Base-by-base conservation (phyloP, 1,140 invertebrate genomes). In the Hydropsyche tenuis region DNA sequence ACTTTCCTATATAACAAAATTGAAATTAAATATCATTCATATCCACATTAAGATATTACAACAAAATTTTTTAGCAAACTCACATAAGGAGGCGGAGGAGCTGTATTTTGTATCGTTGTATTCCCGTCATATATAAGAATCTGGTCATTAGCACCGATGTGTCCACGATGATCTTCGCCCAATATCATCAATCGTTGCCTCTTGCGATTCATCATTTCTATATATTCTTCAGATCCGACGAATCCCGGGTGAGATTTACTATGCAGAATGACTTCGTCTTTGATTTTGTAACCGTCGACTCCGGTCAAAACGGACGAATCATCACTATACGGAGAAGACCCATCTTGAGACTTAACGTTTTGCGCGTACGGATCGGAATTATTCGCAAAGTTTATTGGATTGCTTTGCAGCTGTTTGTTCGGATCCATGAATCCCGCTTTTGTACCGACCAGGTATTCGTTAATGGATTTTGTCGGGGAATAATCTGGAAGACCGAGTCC, bases 351-450 rank as follows among this genome's bases (percentile, higher is more conserved):
- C 22, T 72, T 11, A 2, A 76, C 51, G 18, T 22, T 64, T 60
- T 76, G 75, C 0, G 75, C 48, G 46, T 77, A 77, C 9, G 76
- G 76, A 64, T 77, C 76, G 27, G 76, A 77, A 23, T 77, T 77
- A 30, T 77, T 77, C 9, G 76, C 76, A 42, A 77, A 77, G 23
- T 74, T 74, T 1, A 48, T 37, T 3, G 45, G 43, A 68, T 68
- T 37, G 22, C 23, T 56, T 1, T 20, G 16, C n/a, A 42, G 18
- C 37, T 75, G 5, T 14, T 42, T 51, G 70, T 3, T 73, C 64
- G 18, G n/a, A n/a, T n/a, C 48, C 37, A 30, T n/a, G n/a, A 76
- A 75, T 12, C 43, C 64, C 9, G 42, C 2, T 48, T 69, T 69
- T 25, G 42, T 62, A 60, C 22, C n/a, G 16, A 48, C 69, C 14